Percentiles rank a stretch among this genome's conserved stretches.
phyloP scores from a whole-genome alignment of 2,888 invertebrate species.

The Papilio elwesi region DNA sequence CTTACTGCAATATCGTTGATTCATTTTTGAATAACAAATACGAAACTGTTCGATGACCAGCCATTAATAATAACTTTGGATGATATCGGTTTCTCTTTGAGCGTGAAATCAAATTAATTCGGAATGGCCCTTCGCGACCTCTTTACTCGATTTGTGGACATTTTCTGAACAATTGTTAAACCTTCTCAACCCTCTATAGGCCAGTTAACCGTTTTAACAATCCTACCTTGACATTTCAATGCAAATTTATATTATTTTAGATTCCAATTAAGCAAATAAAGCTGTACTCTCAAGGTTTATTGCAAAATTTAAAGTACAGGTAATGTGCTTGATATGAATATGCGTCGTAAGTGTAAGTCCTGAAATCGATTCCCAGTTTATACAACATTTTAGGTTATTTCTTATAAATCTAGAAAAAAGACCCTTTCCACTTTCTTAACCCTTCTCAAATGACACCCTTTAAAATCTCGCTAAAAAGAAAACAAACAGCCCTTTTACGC shows the following conservation, averaged over 20 bases:
- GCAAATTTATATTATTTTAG: slow-evolving; percentile 24
- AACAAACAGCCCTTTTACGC: too few species aligned
- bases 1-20: not conserved
- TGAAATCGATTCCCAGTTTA: too few species aligned
- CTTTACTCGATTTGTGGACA: slow-evolving; percentile 33
- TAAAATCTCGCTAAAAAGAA: too few species aligned
- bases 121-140: slow-evolving; percentile 28
- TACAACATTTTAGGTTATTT: too few species aligned
- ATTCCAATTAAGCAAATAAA: not conserved
- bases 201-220: slow-evolving; percentile 20
- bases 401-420: too few species aligned
- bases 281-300: not conserved
- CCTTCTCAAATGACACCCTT: too few species aligned
- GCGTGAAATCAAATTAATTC: slow-evolving; percentile 34
- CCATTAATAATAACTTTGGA: slow-evolving; percentile 32
- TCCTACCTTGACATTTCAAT: slow-evolving; percentile 23
- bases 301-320: not conserved
- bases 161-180: slow-evolving; percentile 26
- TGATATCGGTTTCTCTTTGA: slow-evolving; percentile 54
- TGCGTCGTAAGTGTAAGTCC: too few species aligned
- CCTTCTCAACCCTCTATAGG: slow-evolving; percentile 10
- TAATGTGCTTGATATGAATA: too few species aligned
- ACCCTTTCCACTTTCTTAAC: too few species aligned
- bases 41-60: slow-evolving; percentile 23
- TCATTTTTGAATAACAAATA: slow-evolving; percentile 30